Conservation (phyloP, 2,113 vertebrate genomes). For the Isurus oxyrinchus region DNA sequence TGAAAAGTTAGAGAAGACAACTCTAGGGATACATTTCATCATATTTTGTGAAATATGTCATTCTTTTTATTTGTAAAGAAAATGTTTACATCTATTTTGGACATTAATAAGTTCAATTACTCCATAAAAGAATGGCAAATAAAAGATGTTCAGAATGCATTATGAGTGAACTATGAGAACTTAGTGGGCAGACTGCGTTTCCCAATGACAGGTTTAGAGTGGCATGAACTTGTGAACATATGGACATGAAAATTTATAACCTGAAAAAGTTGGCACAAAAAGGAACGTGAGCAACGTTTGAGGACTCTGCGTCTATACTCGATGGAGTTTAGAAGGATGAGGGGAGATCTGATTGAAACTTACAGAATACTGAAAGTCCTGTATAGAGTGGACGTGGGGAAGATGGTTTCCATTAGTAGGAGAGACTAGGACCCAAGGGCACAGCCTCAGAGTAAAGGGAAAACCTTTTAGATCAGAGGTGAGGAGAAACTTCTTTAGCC, state of each 20-base stretch:
- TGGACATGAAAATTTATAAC: background rate
- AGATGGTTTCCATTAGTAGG: too few species aligned
- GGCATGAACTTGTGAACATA: background rate
- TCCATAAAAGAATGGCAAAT: background rate
- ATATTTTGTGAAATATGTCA: background rate
- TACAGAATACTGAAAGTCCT: too few species aligned
- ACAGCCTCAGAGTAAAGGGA: too few species aligned
- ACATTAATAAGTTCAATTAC: background rate
- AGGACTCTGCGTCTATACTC: too few species aligned
- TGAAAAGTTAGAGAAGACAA: background rate
- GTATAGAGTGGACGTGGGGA: too few species aligned
- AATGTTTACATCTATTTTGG: background rate
- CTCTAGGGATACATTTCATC: background rate
- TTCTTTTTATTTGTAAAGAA: background rate
- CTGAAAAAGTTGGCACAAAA: background rate
- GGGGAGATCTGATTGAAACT: too few species aligned
- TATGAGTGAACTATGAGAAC: background rate
- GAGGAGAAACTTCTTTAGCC: too few species aligned
- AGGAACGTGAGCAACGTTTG: too few species aligned
- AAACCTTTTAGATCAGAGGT: too few species aligned
- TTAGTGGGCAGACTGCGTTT: background rate
- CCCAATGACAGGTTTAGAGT: background rate
- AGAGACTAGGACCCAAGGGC: too few species aligned
- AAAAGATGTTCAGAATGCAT: background rate
- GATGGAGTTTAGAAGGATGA: too few species aligned